These are phyloP conservation scores for Dendrolimus punctatus DNA, from an alignment of 1,140 invertebrate species.

Conservation along the genomic window DNA sequence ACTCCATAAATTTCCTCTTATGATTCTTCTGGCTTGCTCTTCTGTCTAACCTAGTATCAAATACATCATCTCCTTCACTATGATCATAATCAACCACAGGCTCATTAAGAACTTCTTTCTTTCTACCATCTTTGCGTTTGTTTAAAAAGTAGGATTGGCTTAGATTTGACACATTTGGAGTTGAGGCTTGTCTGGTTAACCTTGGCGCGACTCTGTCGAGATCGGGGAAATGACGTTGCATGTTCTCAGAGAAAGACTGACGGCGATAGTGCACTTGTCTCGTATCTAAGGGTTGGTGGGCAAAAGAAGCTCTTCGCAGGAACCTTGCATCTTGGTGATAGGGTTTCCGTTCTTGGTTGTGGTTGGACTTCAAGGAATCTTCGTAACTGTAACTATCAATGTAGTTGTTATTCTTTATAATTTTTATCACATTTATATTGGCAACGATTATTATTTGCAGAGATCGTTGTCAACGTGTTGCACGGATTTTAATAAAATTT, in stretches of 20 bases:
- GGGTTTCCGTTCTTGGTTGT: slow-evolving; percentile 41
- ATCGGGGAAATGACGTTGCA: slow-evolving; percentile 52
- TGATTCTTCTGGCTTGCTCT: slow-evolving; percentile 34
- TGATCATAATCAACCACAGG: slow-evolving; percentile 68
- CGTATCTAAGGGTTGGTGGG: slow-evolving; percentile 37
- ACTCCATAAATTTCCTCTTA: slow-evolving; percentile 55
- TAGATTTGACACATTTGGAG: slow-evolving; percentile 44
- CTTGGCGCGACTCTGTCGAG: slow-evolving; percentile 39
- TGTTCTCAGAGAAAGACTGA: slow-evolving; percentile 61
- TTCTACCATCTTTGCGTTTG: slow-evolving; percentile 33
- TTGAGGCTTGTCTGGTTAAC: slow-evolving; percentile 45
- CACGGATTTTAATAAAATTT: no score
- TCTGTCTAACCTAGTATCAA: slow-evolving; percentile 48
- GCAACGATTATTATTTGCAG: no score
- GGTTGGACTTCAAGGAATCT: slow-evolving; percentile 75
- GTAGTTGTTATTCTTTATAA: slow-evolving; percentile 1
- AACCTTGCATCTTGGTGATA: slow-evolving; percentile 35
- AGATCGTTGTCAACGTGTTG: no score
- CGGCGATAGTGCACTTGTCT: slow-evolving; percentile 36
- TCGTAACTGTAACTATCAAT: slow-evolving; percentile 74
- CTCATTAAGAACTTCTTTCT: slow-evolving; percentile 53
- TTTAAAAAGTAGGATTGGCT: slow-evolving; percentile 44
- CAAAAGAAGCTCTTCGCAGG: slow-evolving; percentile 47
- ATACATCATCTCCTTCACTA: slow-evolving; percentile 63
- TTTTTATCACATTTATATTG: no score